Base-by-base conservation (phyloP, 1,140 invertebrate genomes). In the Drosophila baimaii region DNA sequence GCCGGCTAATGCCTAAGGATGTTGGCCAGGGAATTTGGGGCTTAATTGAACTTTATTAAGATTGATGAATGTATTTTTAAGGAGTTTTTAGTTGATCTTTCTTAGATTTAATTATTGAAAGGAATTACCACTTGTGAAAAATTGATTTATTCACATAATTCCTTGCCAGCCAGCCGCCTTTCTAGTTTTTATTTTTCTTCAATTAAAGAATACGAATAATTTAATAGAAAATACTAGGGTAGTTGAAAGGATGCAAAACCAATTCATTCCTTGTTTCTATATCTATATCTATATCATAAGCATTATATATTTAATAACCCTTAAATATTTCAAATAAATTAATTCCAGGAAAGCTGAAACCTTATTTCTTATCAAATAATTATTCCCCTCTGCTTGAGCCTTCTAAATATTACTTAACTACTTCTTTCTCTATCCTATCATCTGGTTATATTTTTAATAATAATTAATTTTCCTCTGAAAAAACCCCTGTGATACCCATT, bases 21-120 rank as follows among this genome's bases (percentile, higher is more conserved):
- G 9, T 3, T 27, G 17, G 6, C 33, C 8, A 3, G 7, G 10
- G 15, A 21, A 9, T 52, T 52, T 52, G 49, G 17, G 17, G 12
- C 3, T 52, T 21, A 52, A 52, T 52, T 52, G 49, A 21, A 33
- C 29, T 52, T 52, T 33, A 52, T 33, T 15, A 52, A 19, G 49
- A 52, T 33, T 15, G 19, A 33, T 33, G 19, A 29, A 51, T 23
- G 43, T 49, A 17, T 29, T 31, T 59, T 57, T 27, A 46, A 33
- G 49, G 4, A 8, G 27, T 31, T 52, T 52, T 52, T 9, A 21
- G 13, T 19, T 15, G 7, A 21, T 33, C 27, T 33, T n/a, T 33
- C 0, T 15, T 33, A 5, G 19, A 5, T 33, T 52, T 52, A 33
- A 52, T 52, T 21, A 33, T 15, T 2, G 21, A 33, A 21, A 15